Percentiles rank a stretch among this genome's conserved stretches.
Conservation (phyloP, 2,888 invertebrate species). For the Ormia ochracea region DNA sequence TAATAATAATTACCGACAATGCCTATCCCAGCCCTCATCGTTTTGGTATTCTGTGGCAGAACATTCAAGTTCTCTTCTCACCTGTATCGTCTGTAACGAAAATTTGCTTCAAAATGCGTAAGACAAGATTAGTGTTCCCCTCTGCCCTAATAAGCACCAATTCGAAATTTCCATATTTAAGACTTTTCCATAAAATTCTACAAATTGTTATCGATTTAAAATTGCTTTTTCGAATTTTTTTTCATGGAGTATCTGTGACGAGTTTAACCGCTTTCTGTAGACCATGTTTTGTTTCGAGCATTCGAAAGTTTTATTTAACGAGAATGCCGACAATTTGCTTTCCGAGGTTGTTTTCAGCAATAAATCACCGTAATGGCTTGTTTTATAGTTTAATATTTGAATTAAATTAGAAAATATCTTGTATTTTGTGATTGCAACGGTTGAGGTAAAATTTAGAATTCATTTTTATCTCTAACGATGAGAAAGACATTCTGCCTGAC, state of each 20-base stretch:
- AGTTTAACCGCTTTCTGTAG: not conserved
- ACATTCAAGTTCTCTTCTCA: too few species aligned
- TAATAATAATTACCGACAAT: too few species aligned
- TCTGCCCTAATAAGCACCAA: too few species aligned
- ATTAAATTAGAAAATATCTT: not conserved
- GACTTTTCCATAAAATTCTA: not conserved
- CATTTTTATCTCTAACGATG: slow-evolving; percentile 20
- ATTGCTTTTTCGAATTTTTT: not conserved
- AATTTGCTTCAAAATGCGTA: too few species aligned
- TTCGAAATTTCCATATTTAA: not conserved
- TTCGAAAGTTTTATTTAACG: not conserved
- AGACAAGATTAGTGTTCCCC: too few species aligned
- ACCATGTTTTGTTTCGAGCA: not conserved
- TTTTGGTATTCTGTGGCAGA: too few species aligned
- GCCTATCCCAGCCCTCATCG: too few species aligned
- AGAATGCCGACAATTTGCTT: slow-evolving; percentile 41
- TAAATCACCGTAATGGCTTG: slow-evolving; percentile 41
- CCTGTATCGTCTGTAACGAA: too few species aligned
- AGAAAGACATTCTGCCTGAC: not conserved
- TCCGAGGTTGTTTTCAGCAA: slow-evolving; percentile 26
- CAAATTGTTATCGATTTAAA: slow-evolving; percentile 8
- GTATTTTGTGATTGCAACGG: not conserved
- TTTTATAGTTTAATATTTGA: not conserved
- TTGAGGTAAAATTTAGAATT: not conserved
- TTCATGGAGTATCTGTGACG: not conserved